Evolutionary conservation across 2,888 invertebrate species (phyloP), one percentile per base, ranked within the genome.

Genomic region (Pristionchus maxplancki): DNA sequence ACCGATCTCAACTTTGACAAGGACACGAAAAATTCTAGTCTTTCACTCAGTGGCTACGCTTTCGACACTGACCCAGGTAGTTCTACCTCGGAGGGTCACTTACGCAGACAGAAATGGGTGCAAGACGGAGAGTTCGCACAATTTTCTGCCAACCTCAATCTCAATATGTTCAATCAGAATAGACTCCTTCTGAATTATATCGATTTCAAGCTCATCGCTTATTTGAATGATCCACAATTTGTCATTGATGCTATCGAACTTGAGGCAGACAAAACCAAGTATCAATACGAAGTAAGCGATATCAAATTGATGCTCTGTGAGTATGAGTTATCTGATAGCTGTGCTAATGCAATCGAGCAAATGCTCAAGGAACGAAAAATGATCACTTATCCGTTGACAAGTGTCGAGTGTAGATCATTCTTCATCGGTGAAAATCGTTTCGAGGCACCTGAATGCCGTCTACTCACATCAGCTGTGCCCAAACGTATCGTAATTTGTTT

Each of bases 111-210:
- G 20, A 31, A 34, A 71, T 71, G 71, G 71, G 71, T 71, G 6
- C 34, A 71, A 48, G 13, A 64, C 34, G 67, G 71, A 71, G 37
- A 71, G 37, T 64, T 37, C 17, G 48, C 67, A 4, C 86, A 86
- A 44, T 64, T 67, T 15, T 9, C 67, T 3, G 34, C 86, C 20
- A 24, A 24, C 11, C 64, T 86, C 8, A 62, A 86, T 64, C 64
- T 86, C 3, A 86, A 86, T 40, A 31, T 86, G 3, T 86, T 86
- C 67, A 86, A 64, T 44, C 86, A 86, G 64, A 58, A 58, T 86
- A 13, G 86, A 20, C 86, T 86, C 13, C 64, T 86, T 37, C 64
- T 86, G 9, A 58, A 58, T 17, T 86, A 17, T 44, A 86, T 64
- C 3, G 86, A 48, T 87, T 28, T 67, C 11, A 48, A 87, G 64